Evolutionary conservation across 1,140 invertebrate genomes (phyloP).

Genomic region (Hycleus cichorii): DNA sequence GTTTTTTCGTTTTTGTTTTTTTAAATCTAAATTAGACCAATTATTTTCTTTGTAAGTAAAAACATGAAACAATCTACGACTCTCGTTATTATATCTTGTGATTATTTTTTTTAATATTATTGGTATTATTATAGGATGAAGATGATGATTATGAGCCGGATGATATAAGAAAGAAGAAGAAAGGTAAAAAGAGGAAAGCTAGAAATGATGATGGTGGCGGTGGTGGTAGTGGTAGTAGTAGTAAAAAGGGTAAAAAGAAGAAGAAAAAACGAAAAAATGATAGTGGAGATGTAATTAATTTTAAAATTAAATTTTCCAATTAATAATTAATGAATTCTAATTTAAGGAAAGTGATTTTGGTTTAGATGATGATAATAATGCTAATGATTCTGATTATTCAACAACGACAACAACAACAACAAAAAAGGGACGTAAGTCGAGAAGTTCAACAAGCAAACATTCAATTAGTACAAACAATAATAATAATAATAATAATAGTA

Average conservation of each 20-base stretch:
- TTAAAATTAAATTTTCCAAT: neutral
- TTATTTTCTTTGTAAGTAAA: no score
- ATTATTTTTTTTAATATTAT: neutral
- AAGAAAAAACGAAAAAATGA: slow-evolving; percentile 91
- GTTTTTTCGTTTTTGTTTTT: neutral
- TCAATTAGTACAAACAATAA: neutral
- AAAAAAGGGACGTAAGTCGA: slow-evolving; percentile 49
- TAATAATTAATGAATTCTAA: slow-evolving; percentile 31
- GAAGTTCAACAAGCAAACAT: slow-evolving; percentile 38
- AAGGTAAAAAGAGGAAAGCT: slow-evolving; percentile 85
- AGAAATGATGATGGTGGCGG: slow-evolving; percentile 58
- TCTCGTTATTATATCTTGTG: neutral
- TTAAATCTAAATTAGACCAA: neutral
- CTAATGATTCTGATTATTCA: slow-evolving; percentile 60
- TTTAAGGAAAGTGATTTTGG: slow-evolving; percentile 72
- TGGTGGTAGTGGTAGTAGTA: no score
- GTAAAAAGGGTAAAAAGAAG: slow-evolving; percentile 81
- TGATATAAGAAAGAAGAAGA: slow-evolving; percentile 75
- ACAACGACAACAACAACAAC: slow-evolving; percentile 36
- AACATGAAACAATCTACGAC: no score
- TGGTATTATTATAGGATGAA: slow-evolving; percentile 53
- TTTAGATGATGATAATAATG: slow-evolving; percentile 58
- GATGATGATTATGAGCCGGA: slow-evolving; percentile 82
- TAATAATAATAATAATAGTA: no score
- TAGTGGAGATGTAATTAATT: slow-evolving; percentile 66